Percentiles rank a stretch among this genome's conserved stretches.
Evolutionary conservation across 2,113 vertebrate species (phyloP).

Genomic region (Shinisaurus crocodilurus): DNA sequence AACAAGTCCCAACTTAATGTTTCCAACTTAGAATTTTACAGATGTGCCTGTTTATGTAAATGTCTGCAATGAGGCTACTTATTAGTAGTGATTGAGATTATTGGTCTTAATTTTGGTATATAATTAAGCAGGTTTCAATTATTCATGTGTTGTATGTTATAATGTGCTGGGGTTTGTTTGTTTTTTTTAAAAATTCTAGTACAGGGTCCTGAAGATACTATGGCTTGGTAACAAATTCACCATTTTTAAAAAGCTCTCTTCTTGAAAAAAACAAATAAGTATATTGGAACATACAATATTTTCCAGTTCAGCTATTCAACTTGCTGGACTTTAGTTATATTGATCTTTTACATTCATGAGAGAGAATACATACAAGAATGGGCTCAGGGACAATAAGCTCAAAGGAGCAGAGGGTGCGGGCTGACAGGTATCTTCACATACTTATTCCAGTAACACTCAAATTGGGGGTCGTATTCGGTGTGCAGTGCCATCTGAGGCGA

Average conservation of each 20-base stretch:
- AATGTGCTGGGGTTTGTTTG: constrained; percentile 5
- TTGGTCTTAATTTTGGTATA: constrained; percentile 50
- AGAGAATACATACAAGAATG: no score
- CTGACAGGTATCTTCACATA: no score
- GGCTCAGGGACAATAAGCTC: no score
- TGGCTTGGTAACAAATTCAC: background rate
- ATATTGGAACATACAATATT: background rate
- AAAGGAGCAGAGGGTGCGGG: no score
- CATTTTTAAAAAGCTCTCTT: constrained; percentile 3
- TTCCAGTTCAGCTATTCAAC: background rate
- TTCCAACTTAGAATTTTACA: constrained; percentile 62
- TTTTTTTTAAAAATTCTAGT: background rate
- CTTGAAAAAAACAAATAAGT: background rate
- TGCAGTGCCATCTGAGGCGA: no score
- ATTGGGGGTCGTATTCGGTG: no score
- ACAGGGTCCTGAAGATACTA: background rate
- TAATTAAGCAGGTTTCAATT: constrained; percentile 60
- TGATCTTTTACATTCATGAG: background rate
- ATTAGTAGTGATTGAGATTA: constrained; percentile 40
- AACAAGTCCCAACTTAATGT: constrained; percentile 47
- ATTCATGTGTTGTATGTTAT: constrained; percentile 31
- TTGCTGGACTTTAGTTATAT: background rate
- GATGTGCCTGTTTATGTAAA: constrained; percentile 55
- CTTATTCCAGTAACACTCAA: no score
- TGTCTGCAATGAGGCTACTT: constrained; percentile 39